phyloP scores from a whole-genome alignment of 2,888 invertebrate genomes.

The Arge pagana region DNA sequence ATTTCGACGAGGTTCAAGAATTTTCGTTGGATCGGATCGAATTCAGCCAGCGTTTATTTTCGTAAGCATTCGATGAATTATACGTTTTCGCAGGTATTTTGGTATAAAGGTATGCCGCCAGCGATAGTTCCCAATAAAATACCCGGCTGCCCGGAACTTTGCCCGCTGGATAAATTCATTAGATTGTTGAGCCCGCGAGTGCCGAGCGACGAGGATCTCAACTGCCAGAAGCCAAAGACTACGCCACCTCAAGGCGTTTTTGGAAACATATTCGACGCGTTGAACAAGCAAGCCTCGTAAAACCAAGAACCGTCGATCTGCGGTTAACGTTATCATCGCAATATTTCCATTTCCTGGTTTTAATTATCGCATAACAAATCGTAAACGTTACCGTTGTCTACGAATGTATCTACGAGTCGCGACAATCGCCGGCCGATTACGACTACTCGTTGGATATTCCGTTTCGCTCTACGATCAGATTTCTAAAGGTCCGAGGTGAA shows the following conservation, averaged over 20 bases:
- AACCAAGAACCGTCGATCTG: too few species aligned
- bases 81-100: constrained; percentile 58
- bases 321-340: too few species aligned
- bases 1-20: constrained; percentile 61
- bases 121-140: constrained; percentile 55
- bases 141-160: constrained; percentile 60
- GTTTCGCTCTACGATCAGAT: too few species aligned
- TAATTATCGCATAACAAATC: too few species aligned
- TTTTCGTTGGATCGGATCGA: constrained; percentile 29
- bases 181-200: constrained; percentile 58
- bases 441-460: too few species aligned
- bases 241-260: background rate
- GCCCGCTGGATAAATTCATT: constrained; percentile 61
- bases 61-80: background rate
- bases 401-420: too few species aligned
- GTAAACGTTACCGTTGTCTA: too few species aligned
- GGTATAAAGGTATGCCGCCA: constrained; percentile 57
- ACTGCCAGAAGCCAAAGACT: constrained; percentile 20
- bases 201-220: constrained; percentile 55
- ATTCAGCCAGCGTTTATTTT: background rate
- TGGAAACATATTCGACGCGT: background rate
- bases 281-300: background rate
- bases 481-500: too few species aligned
- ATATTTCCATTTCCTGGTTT: too few species aligned
- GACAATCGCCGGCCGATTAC: too few species aligned